Evolutionary conservation across 2,888 invertebrate genomes (phyloP), one percentile per base, ranked within the genome.

Genomic region (Cactoblastis cactorum): DNA sequence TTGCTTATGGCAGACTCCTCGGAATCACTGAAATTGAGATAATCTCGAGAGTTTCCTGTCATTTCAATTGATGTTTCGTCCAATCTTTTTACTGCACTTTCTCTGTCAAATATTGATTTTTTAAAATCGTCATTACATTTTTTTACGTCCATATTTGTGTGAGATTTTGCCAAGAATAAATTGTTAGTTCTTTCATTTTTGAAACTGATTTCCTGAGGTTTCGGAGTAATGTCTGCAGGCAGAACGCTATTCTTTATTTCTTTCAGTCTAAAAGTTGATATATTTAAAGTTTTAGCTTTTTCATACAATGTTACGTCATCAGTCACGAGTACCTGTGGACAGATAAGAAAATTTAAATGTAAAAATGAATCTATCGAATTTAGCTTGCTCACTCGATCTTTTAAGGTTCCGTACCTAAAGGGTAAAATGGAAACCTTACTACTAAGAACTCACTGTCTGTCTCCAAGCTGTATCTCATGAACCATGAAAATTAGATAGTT

Each of bases 251-350:
- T 51, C 67, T 70, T 72, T 2, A 78, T 59, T 22, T 71, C 59
- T 2, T 68, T 53, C 3, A 64, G 11, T 22, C 50, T 65, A 11
- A 54, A 64, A 17, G 69, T 67, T 0, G 58, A 54, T n/a, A 80
- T 63, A 3, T 64, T 51, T 1, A 66, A 15, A 0, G 43, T 45
- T 9, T 47, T 57, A 0, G 79, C 77, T 45, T 61, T 61, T 0
- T 39, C 22, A n/a, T 50, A 46, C 0, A 80, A 53, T 18, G 60
- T 48, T 4, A 51, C 12, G 11, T 80, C 63, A 28, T 75, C 69
- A 0, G 77, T 65, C 43, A 80, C 53, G 1, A 79, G 43, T 1
- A 73, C 54, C 80, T 80, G 63, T 19, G 65, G 74, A 18, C 5
- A 8, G 28, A 28, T 6, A 28, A 28, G 8, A 28, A 6, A 9